These are phyloP conservation scores for Leptogaster cylindrica DNA, from an alignment of 2,888 invertebrate species.

Conservation along the genomic window DNA sequence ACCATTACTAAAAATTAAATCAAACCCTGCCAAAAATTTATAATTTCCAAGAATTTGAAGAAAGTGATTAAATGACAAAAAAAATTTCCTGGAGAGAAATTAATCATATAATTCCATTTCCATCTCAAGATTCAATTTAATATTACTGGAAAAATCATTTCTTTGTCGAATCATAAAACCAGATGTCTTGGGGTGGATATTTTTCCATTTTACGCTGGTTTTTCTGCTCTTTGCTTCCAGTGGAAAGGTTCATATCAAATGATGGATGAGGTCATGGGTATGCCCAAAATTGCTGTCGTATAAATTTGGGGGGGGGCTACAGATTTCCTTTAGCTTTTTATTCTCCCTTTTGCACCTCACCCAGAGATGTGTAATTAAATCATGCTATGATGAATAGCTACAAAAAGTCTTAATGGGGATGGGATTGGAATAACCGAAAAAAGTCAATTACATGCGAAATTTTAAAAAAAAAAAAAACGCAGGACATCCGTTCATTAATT, in stretches of 20 bases:
- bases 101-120: constrained; percentile 5
- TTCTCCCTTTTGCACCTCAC: constrained; percentile 24
- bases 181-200: constrained; percentile 2
- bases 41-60: too few relatives aligned
- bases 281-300: constrained; percentile 23
- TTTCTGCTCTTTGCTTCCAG: not conserved
- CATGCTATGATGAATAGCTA: constrained; percentile 27
- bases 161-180: constrained; percentile 15
- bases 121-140: constrained; percentile 5
- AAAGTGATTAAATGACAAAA: too few relatives aligned
- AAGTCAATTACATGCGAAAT: constrained; percentile 3
- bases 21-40: too few relatives aligned
- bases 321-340: too few relatives aligned
- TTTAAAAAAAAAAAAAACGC: too few relatives aligned
- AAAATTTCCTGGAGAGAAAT: not conserved
- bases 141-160: constrained; percentile 16
- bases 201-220: constrained; percentile 2
- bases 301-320: constrained; percentile 26
- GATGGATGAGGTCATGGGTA: constrained; percentile 32
- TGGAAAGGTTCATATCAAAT: constrained; percentile 36
- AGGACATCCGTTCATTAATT: constrained; percentile 5
- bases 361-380: constrained; percentile 24
- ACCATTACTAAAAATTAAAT: too few relatives aligned
- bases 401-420: constrained; percentile 27
- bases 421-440: constrained; percentile 2